Evolutionary conservation across 1,140 invertebrate species (phyloP), one percentile per base, ranked within the genome.

Genomic region (Ostrea edulis): DNA sequence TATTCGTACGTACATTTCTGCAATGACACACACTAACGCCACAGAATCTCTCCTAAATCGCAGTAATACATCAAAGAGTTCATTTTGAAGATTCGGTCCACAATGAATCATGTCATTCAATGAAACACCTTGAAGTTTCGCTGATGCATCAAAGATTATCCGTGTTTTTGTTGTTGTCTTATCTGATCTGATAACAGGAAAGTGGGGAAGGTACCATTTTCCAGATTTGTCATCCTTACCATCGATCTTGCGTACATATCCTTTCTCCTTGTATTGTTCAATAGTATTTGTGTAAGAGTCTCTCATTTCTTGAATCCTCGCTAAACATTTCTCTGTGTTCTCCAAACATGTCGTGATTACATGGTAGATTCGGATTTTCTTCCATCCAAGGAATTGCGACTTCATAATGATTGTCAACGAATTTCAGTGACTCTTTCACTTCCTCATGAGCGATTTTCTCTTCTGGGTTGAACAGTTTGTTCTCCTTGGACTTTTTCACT

Each of bases 1-100:
- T n/a, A n/a, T 87, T 77, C 55, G 77, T 3, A 90, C n/a, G 81
- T 89, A 90, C 86, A 89, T 89, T 87, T 91, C 81, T 20, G 51
- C 68, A 35, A 90, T 89, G 22, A 89, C 88, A 55, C 86, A 89
- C 8, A 85, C 86, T 1, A 91, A 44, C 8, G 91, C 91, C 7
- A 93, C 85, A 29, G 62, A 29, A 0, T 87, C 35, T 25, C 77
- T 82, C 54, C 92, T 85, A 86, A 93, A 93, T n/a, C 90, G 62
- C 0, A 92, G 25, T 14, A 93, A 77, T 0, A n/a, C n/a, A 58
- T 88, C 90, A 71, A 91, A 87, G 29, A 93, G 77, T 35, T 90
- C 88, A 81, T 62, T 92, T 91, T 95, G 95, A 0, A 96, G 77
- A 84, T 93, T 93, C 22, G 95, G 94, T 0, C 92, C 92, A 5